Evolutionary conservation across 2,888 invertebrate species (phyloP).

Genomic region (Meta bourneti): DNA sequence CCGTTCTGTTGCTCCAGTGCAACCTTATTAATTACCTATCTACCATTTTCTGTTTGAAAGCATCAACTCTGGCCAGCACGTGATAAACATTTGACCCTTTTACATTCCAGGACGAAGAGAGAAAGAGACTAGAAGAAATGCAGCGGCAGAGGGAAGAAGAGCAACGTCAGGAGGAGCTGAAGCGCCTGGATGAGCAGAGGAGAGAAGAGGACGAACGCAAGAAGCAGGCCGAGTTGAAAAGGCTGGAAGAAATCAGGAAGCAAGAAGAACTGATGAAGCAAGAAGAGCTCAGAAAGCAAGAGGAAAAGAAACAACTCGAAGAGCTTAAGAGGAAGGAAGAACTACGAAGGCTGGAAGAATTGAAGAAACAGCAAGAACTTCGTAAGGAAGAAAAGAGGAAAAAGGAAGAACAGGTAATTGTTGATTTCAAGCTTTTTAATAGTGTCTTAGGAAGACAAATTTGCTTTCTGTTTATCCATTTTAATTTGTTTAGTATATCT

Average conservation of each 20-base stretch:
- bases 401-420: constrained; percentile 74
- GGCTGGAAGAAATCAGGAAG: constrained; percentile 73
- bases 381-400: constrained; percentile 58
- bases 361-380: constrained; percentile 42
- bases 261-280: constrained; percentile 35
- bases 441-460: constrained; percentile 67
- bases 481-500: too few relatives aligned
- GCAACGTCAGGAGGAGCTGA: constrained; percentile 77
- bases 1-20: too few relatives aligned
- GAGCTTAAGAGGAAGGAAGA: constrained; percentile 76
- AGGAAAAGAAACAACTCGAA: constrained; percentile 76
- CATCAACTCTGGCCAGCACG: too few relatives aligned
- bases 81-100: not conserved
- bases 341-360: constrained; percentile 68
- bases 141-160: constrained; percentile 75
- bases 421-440: too few relatives aligned
- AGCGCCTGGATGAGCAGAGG: constrained; percentile 77
- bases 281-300: constrained; percentile 73
- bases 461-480: not conserved
- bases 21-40: too few relatives aligned
- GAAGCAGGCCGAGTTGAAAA: constrained; percentile 71
- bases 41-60: too few relatives aligned
- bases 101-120: constrained; percentile 71
- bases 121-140: constrained; percentile 76
- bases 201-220: constrained; percentile 74